Evolutionary conservation across 2,888 invertebrate genomes (phyloP).

Genomic region (Sarcophaga subvicina): DNA sequence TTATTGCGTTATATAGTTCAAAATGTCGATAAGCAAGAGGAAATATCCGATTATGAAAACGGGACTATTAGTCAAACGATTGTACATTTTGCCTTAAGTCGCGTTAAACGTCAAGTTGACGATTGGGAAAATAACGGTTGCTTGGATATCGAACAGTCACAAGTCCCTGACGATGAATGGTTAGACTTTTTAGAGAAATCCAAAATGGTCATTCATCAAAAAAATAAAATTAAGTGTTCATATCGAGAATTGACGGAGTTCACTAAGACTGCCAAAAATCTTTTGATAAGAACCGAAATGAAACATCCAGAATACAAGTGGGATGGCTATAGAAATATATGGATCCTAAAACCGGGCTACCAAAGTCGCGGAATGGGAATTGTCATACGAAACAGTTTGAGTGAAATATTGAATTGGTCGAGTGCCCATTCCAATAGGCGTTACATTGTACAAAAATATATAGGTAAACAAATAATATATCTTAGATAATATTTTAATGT

Average conservation of each 20-base stretch:
- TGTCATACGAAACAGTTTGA: slow-evolving; percentile 88
- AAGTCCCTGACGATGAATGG: slow-evolving; percentile 56
- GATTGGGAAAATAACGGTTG: slow-evolving; percentile 70
- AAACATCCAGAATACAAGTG: slow-evolving; percentile 86
- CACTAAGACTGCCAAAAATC: slow-evolving; percentile 82
- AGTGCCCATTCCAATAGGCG: slow-evolving; percentile 84
- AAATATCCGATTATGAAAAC: slow-evolving; percentile 81
- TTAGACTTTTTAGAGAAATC: slow-evolving; percentile 74
- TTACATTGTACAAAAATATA: slow-evolving; percentile 95
- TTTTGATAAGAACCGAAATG: slow-evolving; percentile 84
- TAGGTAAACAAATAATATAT: slow-evolving; percentile 84
- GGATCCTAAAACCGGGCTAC: slow-evolving; percentile 94
- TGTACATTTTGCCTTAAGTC: slow-evolving; percentile 73
- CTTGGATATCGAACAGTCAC: slow-evolving; percentile 47
- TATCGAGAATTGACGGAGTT: slow-evolving; percentile 72
- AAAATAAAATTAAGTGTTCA: slow-evolving; percentile 73
- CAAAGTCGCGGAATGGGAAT: slow-evolving; percentile 93
- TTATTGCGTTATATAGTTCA: slow-evolving; percentile 84
- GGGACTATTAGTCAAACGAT: slow-evolving; percentile 82
- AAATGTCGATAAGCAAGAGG: slow-evolving; percentile 58
- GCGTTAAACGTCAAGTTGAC: slow-evolving; percentile 73
- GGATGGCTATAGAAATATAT: slow-evolving; percentile 92
- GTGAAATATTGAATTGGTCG: slow-evolving; percentile 86
- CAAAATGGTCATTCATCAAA: slow-evolving; percentile 78
- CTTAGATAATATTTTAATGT: no score